These are phyloP conservation scores for Miichthys miiuy DNA, from an alignment of 2,797 vertebrate genomes.

Conservation along the genomic window DNA sequence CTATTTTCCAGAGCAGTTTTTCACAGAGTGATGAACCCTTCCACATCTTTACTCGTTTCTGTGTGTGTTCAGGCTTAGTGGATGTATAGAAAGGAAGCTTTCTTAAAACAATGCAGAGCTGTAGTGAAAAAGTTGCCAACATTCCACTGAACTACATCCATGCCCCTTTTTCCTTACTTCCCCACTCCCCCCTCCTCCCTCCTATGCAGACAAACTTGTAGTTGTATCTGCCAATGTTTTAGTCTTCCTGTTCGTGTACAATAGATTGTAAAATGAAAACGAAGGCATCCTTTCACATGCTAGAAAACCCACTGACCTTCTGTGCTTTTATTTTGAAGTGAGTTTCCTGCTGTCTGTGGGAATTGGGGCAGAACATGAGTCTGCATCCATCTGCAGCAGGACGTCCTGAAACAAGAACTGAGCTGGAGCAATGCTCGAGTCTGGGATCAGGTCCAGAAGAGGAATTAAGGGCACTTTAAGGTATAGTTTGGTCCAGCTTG, in stretches of 20 bases:
- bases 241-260: not conserved
- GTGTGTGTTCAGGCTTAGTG: conserved; percentile 32
- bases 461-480: conserved; percentile 67
- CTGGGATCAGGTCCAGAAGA: conserved; percentile 69
- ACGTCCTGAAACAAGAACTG: conserved; percentile 71
- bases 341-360: conserved; percentile 54
- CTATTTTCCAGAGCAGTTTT: too few species aligned
- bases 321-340: conserved; percentile 32
- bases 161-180: conserved; percentile 7
- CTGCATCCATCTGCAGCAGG: conserved; percentile 43
- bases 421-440: conserved; percentile 44
- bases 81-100: conserved; percentile 54
- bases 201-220: not conserved
- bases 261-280: too few species aligned
- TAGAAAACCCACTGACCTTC: conserved; percentile 23
- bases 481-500: conserved; percentile 51
- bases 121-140: conserved; percentile 41
- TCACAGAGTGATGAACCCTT: too few species aligned
- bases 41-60: not conserved
- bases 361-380: conserved; percentile 69
- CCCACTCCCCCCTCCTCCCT: not conserved
- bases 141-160: conserved; percentile 56
- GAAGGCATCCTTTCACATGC: not conserved
- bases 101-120: conserved; percentile 46
- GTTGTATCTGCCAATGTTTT: not conserved